Evolutionary conservation across 2,113 vertebrate species (phyloP).

Genomic region (Illadopsis cleaveri): DNA sequence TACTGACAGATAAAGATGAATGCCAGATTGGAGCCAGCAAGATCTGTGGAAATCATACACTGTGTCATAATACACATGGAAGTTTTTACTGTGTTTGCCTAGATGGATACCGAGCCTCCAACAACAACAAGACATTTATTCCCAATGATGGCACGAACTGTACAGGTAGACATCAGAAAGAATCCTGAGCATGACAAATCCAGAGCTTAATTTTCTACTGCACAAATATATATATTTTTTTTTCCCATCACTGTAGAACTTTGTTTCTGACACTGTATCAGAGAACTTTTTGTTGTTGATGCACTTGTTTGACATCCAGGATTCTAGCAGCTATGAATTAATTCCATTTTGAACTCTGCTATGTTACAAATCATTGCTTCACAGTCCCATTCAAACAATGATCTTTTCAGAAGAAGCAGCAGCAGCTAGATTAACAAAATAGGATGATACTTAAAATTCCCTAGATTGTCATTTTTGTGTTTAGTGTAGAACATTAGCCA

Average conservation of each 20-base stretch:
- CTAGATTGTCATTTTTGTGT: not conserved
- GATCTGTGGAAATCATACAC: constrained; percentile 89
- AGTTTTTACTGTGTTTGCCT: constrained; percentile 92
- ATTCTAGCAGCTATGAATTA: not conserved
- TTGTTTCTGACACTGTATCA: not conserved
- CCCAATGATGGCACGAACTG: constrained; percentile 95
- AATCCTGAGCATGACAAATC: not conserved
- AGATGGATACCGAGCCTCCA: constrained; percentile 87
- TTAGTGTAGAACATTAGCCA: not conserved
- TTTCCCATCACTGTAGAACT: not conserved
- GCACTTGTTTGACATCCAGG: not conserved
- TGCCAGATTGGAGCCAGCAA: constrained; percentile 83
- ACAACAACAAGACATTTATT: constrained; percentile 86
- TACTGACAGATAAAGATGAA: constrained; percentile 90
- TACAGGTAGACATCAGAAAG: constrained; percentile 72
- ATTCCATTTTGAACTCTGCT: not conserved
- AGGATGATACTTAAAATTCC: not conserved
- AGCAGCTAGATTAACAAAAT: not conserved
- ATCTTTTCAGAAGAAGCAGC: not conserved
- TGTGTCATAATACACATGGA: constrained; percentile 90
- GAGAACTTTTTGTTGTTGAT: not conserved
- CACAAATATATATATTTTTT: not conserved
- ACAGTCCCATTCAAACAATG: not conserved
- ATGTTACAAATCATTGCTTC: not conserved
- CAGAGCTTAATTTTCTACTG: not conserved